Percentiles rank a stretch among this genome's conserved stretches.
These are phyloP conservation scores for Pseudomyrmex concolor DNA, from an alignment of 1,140 invertebrate genomes.

Conservation along the genomic window DNA sequence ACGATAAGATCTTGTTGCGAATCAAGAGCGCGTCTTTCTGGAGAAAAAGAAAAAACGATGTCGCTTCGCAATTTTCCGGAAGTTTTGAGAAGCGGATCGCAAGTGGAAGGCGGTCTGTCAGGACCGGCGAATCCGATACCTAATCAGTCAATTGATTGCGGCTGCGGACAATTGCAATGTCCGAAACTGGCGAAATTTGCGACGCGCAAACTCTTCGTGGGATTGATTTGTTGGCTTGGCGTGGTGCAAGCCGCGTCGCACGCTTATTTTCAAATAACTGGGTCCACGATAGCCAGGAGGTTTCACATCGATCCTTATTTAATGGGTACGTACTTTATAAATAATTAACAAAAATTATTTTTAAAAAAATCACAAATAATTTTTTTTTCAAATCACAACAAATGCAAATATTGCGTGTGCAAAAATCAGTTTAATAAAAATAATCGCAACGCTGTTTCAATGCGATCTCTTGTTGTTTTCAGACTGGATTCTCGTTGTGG, in stretches of 20 bases:
- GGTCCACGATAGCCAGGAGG: constrained; percentile 84
- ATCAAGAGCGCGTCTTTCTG: constrained; percentile 26
- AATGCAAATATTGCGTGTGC: too few relatives aligned
- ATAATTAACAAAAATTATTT: not conserved
- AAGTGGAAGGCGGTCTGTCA: constrained; percentile 80
- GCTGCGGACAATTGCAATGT: constrained; percentile 86
- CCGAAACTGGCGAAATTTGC: constrained; percentile 86
- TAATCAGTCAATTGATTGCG: constrained; percentile 87
- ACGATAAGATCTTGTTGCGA: not conserved
- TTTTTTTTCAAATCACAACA: not conserved
- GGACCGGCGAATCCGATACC: constrained; percentile 83
- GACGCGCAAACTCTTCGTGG: constrained; percentile 85
- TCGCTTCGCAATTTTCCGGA: constrained; percentile 73
- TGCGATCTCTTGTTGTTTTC: constrained; percentile 54
- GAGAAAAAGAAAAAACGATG: constrained; percentile 69
- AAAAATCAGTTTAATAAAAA: not conserved
- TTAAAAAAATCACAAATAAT: not conserved
- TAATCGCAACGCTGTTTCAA: not conserved
- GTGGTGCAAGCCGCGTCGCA: constrained; percentile 85
- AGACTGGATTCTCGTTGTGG: constrained; percentile 87
- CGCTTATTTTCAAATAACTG: constrained; percentile 86
- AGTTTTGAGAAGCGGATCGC: constrained; percentile 76
- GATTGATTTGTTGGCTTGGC: constrained; percentile 85
- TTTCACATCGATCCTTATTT: constrained; percentile 83
- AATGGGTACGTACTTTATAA: constrained; percentile 80